These are phyloP conservation scores for Pterocles gutturalis DNA, from an alignment of 2,113 vertebrate genomes.

Conservation along the genomic window DNA sequence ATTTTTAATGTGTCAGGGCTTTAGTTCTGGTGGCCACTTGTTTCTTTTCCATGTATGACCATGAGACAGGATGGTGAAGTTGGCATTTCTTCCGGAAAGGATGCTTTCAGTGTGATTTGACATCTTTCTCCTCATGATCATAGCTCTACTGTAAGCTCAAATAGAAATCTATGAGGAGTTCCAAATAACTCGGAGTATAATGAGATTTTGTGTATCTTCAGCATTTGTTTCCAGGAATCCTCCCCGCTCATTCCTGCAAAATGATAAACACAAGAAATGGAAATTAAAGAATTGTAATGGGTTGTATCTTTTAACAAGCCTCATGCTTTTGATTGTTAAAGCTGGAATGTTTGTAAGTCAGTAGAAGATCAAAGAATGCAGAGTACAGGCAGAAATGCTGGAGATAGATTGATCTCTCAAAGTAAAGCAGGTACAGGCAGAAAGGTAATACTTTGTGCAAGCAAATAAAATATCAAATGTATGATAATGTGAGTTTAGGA, in stretches of 20 bases:
- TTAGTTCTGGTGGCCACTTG: neutral
- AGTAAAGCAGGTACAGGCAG: neutral
- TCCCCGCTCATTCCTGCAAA: neutral
- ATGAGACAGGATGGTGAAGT: neutral
- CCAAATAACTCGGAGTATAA: neutral
- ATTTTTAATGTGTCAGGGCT: neutral
- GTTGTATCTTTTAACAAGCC: neutral
- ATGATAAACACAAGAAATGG: neutral
- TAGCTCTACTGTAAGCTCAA: neutral
- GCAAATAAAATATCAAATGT: neutral
- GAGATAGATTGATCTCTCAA: neutral
- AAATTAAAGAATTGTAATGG: neutral
- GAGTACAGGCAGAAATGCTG: neutral
- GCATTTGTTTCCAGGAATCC: neutral
- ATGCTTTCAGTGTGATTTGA: neutral
- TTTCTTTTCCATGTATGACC: neutral
- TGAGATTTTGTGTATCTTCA: neutral
- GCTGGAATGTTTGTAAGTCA: neutral
- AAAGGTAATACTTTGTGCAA: neutral
- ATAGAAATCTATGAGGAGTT: neutral
- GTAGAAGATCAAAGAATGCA: fast-evolving
- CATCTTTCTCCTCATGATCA: neutral
- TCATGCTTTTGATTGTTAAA: neutral
- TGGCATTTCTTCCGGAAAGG: neutral
- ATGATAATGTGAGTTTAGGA: slow-evolving; percentile 6